phyloP scores from a whole-genome alignment of 2,113 vertebrate species.

The Gadus macrocephalus region DNA sequence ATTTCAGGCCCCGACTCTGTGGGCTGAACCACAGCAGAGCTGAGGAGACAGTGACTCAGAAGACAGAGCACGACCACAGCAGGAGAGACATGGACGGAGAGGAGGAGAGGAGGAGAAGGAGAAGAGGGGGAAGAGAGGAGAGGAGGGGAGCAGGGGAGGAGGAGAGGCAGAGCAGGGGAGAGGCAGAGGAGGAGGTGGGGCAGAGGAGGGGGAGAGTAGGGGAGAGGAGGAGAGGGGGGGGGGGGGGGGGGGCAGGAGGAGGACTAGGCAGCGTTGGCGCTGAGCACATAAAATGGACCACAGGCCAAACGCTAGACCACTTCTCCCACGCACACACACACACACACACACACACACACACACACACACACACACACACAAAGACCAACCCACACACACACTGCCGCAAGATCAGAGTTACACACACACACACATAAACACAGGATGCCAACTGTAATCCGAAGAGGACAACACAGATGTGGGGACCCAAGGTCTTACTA shows the following conservation, averaged over 20 bases:
- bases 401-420: too few species aligned
- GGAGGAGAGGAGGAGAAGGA: background rate
- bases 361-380: slow-evolving; percentile 1
- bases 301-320: slow-evolving; percentile 35
- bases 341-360: slow-evolving; percentile 17
- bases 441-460: too few species aligned
- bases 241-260: slow-evolving; percentile 19
- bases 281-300: slow-evolving; percentile 54
- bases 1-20: too few species aligned
- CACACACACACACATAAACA: too few species aligned
- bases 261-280: slow-evolving; percentile 35
- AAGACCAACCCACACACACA: too few species aligned
- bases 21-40: too few species aligned
- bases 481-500: slow-evolving; percentile 72
- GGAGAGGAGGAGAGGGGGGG: slow-evolving; percentile 16
- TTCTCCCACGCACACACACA: slow-evolving; percentile 23
- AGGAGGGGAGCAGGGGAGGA: background rate
- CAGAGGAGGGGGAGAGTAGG: background rate
- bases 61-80: too few species aligned
- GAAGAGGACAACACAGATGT: too few species aligned
- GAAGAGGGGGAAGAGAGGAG: background rate
- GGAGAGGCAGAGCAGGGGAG: too few species aligned
- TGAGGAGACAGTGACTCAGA: too few species aligned
- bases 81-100: background rate
- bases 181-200: background rate